Conservation (phyloP, 2,888 invertebrate species). For the Linyphia triangularis region DNA sequence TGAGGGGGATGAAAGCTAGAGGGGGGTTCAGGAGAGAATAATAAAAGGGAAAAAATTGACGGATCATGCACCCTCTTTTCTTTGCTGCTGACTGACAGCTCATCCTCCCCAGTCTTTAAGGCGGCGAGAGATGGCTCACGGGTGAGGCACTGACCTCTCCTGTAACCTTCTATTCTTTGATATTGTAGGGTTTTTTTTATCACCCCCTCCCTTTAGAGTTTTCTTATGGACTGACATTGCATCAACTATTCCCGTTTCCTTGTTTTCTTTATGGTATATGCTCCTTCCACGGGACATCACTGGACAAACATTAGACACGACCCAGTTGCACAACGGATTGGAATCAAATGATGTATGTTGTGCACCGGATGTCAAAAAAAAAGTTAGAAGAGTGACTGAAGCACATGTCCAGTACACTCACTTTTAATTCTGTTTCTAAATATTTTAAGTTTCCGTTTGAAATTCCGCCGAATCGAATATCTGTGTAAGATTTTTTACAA, state of each 20-base stretch:
- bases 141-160: constrained; percentile 35
- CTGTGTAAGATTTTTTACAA: too few species aligned
- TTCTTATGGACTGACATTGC: not conserved
- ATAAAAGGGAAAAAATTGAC: constrained; percentile 9
- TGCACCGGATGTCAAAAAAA: too few species aligned
- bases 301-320: not conserved
- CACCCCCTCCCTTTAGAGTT: not conserved
- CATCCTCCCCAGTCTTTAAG: constrained; percentile 48
- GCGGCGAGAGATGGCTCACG: constrained; percentile 35
- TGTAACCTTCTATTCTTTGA: constrained; percentile 21
- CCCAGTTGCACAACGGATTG: not conserved
- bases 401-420: too few species aligned
- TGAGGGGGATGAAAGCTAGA: not conserved
- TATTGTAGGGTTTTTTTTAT: not conserved
- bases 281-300: not conserved
- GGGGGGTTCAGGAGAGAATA: not conserved
- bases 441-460: too few species aligned
- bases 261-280: constrained; percentile 5
- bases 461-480: too few species aligned
- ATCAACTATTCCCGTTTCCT: not conserved
- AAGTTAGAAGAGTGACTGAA: too few species aligned
- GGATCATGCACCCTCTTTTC: constrained; percentile 24
- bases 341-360: too few species aligned
- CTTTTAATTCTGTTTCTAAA: too few species aligned
- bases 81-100: constrained; percentile 28